Evolutionary conservation across 1,140 invertebrate genomes (phyloP).

Genomic region (Meloidogyne floridensis): DNA sequence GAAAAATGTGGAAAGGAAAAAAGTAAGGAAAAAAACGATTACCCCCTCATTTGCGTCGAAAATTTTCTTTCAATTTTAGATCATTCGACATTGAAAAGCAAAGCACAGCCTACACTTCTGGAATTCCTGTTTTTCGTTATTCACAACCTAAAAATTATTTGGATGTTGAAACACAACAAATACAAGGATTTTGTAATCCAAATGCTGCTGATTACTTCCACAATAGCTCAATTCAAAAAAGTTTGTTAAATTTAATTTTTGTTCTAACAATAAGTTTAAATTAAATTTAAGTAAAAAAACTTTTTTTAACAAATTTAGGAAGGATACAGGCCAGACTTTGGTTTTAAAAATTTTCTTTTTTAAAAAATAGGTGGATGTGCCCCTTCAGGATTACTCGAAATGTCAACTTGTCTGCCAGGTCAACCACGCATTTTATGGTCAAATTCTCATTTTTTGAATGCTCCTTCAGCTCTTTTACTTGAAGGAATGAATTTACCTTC

Average conservation of each 20-base stretch:
- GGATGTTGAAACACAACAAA: conserved; percentile 46
- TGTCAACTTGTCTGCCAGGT: conserved; percentile 54
- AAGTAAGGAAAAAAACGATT: too few species aligned
- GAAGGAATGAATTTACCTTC: conserved; percentile 40
- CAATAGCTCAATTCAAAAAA: conserved; percentile 52
- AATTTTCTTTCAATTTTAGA: conserved; percentile 34
- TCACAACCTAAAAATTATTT: conserved; percentile 42
- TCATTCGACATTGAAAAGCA: conserved; percentile 55
- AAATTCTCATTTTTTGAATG: conserved; percentile 56
- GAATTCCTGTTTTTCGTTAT: conserved; percentile 51
- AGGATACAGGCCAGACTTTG: too few species aligned
- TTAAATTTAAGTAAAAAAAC: not conserved
- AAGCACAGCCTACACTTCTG: conserved; percentile 24
- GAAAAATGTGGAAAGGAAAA: too few species aligned
- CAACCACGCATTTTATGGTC: conserved; percentile 60
- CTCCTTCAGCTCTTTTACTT: conserved; percentile 47
- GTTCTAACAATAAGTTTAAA: conserved; percentile 24
- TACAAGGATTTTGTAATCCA: conserved; percentile 58
- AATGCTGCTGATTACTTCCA: conserved; percentile 55
- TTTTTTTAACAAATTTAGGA: not conserved
- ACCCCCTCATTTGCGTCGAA: too few species aligned
- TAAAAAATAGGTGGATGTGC: conserved; percentile 45
- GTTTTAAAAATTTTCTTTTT: not conserved
- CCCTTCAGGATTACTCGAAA: conserved; percentile 58
- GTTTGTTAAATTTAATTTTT: conserved; percentile 29